A percentile compares a stretch with the other conserved stretches of the same genome.
These are phyloP conservation scores for Belgica antarctica DNA, from an alignment of 2,888 invertebrate species.

Conservation along the genomic window DNA sequence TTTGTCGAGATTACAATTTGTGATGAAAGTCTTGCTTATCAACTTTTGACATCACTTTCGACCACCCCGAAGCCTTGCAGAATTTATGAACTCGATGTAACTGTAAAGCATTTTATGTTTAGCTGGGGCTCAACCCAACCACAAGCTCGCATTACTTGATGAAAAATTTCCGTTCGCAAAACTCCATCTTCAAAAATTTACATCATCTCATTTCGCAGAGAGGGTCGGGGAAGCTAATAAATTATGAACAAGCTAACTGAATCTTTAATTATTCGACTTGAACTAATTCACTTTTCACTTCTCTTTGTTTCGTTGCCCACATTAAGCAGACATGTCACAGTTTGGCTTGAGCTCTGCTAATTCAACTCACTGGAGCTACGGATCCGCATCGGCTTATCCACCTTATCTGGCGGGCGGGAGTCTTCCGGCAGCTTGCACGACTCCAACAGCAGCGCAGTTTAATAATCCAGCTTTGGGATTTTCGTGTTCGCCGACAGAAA, in stretches of 20 bases:
- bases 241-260: background rate
- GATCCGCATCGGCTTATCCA: constrained; percentile 80
- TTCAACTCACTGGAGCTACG: constrained; percentile 82
- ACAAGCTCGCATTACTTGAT: background rate
- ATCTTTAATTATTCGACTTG: constrained; percentile 8
- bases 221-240: background rate
- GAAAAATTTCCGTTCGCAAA: background rate
- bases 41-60: background rate
- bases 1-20: background rate
- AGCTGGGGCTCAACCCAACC: background rate
- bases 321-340: constrained; percentile 73
- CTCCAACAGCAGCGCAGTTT: constrained; percentile 68
- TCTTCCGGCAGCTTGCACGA: constrained; percentile 68
- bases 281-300: constrained; percentile 2
- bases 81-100: background rate
- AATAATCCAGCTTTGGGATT: constrained; percentile 73
- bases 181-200: background rate
- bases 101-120: background rate
- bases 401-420: constrained; percentile 72
- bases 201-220: background rate
- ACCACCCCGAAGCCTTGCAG: background rate
- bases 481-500: constrained; percentile 66
- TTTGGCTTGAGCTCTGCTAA: constrained; percentile 81
- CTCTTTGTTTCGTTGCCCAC: background rate
- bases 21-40: too few relatives aligned